These are phyloP conservation scores for Halocynthia aurantium DNA, from an alignment of 23 tunicate species.

Conservation along the genomic window DNA sequence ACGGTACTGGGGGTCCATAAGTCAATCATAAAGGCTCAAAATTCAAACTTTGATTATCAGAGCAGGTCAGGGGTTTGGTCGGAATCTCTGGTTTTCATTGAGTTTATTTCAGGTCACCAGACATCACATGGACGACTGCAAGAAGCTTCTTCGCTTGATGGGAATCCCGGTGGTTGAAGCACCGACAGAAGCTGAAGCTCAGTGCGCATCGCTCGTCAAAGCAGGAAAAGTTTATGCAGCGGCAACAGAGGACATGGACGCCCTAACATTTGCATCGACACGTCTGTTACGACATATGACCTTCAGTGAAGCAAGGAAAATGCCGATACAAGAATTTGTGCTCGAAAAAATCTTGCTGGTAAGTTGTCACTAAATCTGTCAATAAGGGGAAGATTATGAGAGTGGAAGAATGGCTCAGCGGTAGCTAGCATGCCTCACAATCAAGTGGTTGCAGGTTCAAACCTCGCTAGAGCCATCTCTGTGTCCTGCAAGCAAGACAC, in stretches of 20 bases:
- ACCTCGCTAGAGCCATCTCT: no score
- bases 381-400: no score
- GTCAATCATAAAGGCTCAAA: no score
- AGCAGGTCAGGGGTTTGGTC: no score
- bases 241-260: slow-evolving; percentile 95
- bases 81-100: no score
- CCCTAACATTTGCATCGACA: slow-evolving; percentile 68
- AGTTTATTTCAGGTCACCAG: slow-evolving; percentile 56
- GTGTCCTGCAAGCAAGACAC: no score
- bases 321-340: slow-evolving; percentile 89
- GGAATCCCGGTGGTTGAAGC: slow-evolving; percentile 90
- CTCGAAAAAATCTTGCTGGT: slow-evolving; percentile 37
- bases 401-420: no score
- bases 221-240: slow-evolving; percentile 77
- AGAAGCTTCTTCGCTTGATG: slow-evolving; percentile 68
- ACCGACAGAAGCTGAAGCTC: slow-evolving; percentile 96
- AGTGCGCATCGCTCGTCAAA: slow-evolving; percentile 81
- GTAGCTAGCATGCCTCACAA: no score
- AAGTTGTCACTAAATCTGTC: no score
- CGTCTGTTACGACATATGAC: slow-evolving; percentile 86
- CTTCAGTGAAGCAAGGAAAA: slow-evolving; percentile 91
- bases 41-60: no score
- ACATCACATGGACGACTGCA: slow-evolving; percentile 79
- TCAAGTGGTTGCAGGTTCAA: no score
- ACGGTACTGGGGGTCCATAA: no score